Evolutionary conservation across 2,888 invertebrate species (phyloP), one percentile per base, ranked within the genome.

Genomic region (Ophion obscuratus): DNA sequence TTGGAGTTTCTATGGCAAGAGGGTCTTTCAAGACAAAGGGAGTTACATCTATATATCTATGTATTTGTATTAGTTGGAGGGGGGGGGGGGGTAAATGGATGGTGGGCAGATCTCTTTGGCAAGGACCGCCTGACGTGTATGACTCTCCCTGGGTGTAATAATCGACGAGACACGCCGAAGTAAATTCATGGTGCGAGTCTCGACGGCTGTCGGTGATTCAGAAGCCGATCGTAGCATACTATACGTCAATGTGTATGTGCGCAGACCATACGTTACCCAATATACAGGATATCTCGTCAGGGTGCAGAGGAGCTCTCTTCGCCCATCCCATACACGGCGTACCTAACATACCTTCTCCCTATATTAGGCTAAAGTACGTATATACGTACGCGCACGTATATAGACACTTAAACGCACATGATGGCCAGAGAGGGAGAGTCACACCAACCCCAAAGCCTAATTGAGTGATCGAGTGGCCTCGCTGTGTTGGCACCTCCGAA

Each of bases 391-490:
- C 20, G 64, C 62, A 81, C 59, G 83, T 68, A 67, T 68, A 68
- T 61, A 61, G 76, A 77, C 53, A 83, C 80, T 81, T 74, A 76
- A 66, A 68, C 14, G 62, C 77, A 80, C 83, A 68, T 62, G 62
- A 81, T 77, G 81, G 53, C 61, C 73, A 81, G 66, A 88, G 90
- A 91, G 90, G 90, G 88, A 47, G 70, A 71, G 70, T 61, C 59
- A 62, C 91, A 92, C 93, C 91, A 92, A 92, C 93, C 92, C 91
- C 90, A 89, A 90, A 90, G 89, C 91, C 93, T 92, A 92, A 92
- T 92, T 91, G 92, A 92, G 92, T 92, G 92, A 92, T 92, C 91
- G 91, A 92, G 91, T 91, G 89, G 91, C 92, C 91, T 91, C 89
- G 92, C 90, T 90, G 90, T 89, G 91, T 90, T 91, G 91, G 91